phyloP scores from a whole-genome alignment of 2,113 vertebrate genomes.

The Brachypteracias leptosomus region DNA sequence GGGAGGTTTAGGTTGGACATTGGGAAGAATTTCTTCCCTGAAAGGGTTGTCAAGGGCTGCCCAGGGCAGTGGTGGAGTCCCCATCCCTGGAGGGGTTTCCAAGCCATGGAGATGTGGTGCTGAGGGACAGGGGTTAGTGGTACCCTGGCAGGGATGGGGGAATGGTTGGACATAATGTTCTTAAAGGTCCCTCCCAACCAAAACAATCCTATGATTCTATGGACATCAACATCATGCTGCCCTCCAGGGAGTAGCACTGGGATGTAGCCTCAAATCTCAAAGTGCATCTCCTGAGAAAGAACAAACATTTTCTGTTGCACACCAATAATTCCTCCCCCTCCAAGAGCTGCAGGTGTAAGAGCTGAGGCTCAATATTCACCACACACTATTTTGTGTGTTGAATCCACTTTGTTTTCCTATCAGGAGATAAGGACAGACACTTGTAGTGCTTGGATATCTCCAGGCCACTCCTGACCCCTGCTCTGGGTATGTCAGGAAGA shows the following conservation, averaged over 20 bases:
- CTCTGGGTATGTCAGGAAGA: background rate
- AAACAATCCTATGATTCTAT: too few species aligned
- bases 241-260: background rate
- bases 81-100: too few species aligned
- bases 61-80: too few species aligned
- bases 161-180: too few species aligned
- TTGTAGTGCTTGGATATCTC: background rate
- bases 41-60: too few species aligned
- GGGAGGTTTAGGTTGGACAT: too few species aligned
- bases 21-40: too few species aligned
- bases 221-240: background rate
- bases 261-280: background rate
- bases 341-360: background rate
- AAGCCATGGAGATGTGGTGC: too few species aligned
- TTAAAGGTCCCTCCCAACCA: too few species aligned
- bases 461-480: background rate
- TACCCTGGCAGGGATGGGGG: too few species aligned
- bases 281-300: background rate
- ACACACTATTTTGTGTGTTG: background rate
- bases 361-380: background rate
- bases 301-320: background rate
- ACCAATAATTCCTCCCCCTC: background rate
- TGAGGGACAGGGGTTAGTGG: too few species aligned
- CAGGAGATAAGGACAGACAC: background rate
- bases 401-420: background rate